Percentiles rank a stretch among this genome's conserved stretches.
These are phyloP conservation scores for Rhombomys opimus DNA, from an alignment of 2,113 vertebrate species.

Conservation along the genomic window DNA sequence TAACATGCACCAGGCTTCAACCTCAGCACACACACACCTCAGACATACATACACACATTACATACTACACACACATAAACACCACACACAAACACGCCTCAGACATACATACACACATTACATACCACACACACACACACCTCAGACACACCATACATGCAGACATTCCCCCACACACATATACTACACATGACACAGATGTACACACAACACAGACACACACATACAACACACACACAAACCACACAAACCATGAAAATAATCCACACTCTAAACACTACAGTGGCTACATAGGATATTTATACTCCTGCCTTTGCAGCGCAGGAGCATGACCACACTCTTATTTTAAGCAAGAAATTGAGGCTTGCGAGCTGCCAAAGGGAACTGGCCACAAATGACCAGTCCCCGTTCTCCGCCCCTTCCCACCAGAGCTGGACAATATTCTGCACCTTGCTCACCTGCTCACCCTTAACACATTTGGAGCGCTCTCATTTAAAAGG, in stretches of 20 bases:
- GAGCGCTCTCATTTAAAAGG: constrained; percentile 16
- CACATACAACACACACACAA: background rate
- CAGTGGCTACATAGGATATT: background rate
- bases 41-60: background rate
- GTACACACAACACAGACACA: background rate
- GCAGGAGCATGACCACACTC: background rate
- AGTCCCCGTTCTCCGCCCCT: background rate
- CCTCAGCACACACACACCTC: background rate
- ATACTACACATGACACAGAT: background rate
- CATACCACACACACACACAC: background rate
- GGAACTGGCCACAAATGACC: background rate
- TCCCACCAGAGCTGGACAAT: background rate
- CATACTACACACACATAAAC: background rate
- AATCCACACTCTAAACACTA: constrained; percentile 1
- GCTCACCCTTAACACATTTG: background rate
- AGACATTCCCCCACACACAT: background rate
- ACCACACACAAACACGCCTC: background rate
- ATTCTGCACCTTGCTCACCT: background rate
- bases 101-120: background rate
- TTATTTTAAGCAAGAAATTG: constrained; percentile 29
- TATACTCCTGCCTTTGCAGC: background rate
- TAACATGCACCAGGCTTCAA: background rate
- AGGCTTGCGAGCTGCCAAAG: background rate
- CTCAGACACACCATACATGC: background rate
- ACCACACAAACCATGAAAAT: background rate